Evolutionary conservation across 1,140 invertebrate species (phyloP).

Genomic region (Ladona fulva): DNA sequence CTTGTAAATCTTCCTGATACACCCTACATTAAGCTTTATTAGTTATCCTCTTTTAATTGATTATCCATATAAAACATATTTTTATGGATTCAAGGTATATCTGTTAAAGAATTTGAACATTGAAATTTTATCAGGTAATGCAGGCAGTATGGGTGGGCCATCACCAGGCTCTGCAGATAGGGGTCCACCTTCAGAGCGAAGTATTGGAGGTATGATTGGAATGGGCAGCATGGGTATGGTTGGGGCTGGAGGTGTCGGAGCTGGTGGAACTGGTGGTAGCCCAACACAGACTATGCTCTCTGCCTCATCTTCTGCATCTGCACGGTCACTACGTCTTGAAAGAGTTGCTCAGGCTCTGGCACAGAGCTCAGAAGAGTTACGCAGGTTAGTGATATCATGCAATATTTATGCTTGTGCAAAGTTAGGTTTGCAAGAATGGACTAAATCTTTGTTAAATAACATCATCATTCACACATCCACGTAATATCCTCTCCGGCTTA

Average conservation of each 20-base stretch:
- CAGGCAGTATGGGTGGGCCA: background rate
- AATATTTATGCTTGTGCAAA: background rate
- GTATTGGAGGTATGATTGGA: conserved; percentile 29
- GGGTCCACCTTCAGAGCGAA: background rate
- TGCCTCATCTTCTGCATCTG: conserved; percentile 55
- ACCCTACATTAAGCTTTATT: no score
- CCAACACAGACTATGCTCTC: background rate
- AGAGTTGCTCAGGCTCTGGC: conserved; percentile 75
- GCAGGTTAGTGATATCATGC: conserved; percentile 43
- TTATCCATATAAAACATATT: no score
- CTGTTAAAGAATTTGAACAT: no score
- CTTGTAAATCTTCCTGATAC: no score
- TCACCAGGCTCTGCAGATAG: background rate
- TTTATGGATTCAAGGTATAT: no score
- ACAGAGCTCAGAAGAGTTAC: conserved; percentile 77
- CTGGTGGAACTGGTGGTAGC: conserved; percentile 42
- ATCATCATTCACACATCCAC: no score
- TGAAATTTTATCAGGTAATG: background rate
- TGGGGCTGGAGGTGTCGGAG: conserved; percentile 61
- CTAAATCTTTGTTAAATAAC: no score
- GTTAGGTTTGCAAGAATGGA: no score
- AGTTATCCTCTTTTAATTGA: no score
- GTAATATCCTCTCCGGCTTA: no score
- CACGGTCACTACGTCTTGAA: conserved; percentile 74
- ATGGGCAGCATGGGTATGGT: conserved; percentile 22